A percentile compares a stretch with the other conserved stretches of the same genome.
phyloP scores from a whole-genome alignment of 2,797 vertebrate genomes.

The Sphenodon punctatus region DNA sequence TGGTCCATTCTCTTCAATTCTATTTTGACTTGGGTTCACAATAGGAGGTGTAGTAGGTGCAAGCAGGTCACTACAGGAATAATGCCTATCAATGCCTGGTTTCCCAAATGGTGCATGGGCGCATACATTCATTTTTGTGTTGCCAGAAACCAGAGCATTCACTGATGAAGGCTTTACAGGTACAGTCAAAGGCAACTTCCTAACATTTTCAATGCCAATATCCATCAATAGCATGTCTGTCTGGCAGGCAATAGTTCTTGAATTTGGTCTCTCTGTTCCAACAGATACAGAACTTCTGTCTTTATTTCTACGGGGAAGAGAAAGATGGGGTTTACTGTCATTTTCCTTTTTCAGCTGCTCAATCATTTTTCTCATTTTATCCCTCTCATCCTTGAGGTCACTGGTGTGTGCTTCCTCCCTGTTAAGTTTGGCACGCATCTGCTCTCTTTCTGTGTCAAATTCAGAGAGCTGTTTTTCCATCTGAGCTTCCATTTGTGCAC shows the following conservation, averaged over 20 bases:
- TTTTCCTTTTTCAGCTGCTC: slow-evolving; percentile 89
- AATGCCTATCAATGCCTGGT: slow-evolving; percentile 73
- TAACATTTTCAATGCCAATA: slow-evolving; percentile 77
- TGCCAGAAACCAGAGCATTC: slow-evolving; percentile 81
- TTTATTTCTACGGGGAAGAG: slow-evolving; percentile 70
- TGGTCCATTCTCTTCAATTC: slow-evolving; percentile 86
- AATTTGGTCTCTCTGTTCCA: slow-evolving; percentile 82
- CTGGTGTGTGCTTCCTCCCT: slow-evolving; percentile 85
- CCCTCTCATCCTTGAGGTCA: slow-evolving; percentile 86
- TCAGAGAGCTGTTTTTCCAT: slow-evolving; percentile 97
- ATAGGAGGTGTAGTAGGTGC: slow-evolving; percentile 50
- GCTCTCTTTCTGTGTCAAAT: slow-evolving; percentile 93
- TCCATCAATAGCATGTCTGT: slow-evolving; percentile 81
- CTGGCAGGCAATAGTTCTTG: slow-evolving; percentile 86
- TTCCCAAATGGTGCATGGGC: slow-evolving; percentile 63
- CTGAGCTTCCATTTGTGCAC: slow-evolving; percentile 94
- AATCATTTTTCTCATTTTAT: slow-evolving; percentile 88
- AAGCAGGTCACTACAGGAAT: slow-evolving; percentile 71
- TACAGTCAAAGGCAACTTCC: slow-evolving; percentile 83
- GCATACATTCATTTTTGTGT: slow-evolving; percentile 77
- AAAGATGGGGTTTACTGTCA: slow-evolving; percentile 74
- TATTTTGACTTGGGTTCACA: slow-evolving; percentile 61
- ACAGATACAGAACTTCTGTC: slow-evolving; percentile 84
- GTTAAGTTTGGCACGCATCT: slow-evolving; percentile 89
- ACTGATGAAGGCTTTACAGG: slow-evolving; percentile 84